phyloP scores from a whole-genome alignment of 2,888 invertebrate genomes.

The Apodemia duryi region DNA sequence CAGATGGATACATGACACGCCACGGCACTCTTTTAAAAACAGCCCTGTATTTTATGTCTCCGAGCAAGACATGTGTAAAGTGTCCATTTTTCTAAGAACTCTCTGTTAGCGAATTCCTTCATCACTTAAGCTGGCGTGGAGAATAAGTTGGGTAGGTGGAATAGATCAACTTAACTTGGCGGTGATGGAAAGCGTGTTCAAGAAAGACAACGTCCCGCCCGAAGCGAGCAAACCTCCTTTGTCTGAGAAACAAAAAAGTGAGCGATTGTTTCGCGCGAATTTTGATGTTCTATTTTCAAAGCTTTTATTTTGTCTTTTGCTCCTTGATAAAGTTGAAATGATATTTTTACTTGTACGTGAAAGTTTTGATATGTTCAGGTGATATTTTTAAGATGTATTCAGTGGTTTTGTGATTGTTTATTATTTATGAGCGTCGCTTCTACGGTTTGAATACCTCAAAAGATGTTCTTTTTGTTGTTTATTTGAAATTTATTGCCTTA shows the following conservation, averaged over 20 bases:
- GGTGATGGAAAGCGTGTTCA: conserved; percentile 46
- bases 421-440: conserved; percentile 11
- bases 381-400: conserved; percentile 15
- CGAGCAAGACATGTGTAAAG: conserved; percentile 52
- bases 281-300: conserved; percentile 42
- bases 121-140: conserved; percentile 19
- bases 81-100: conserved; percentile 47
- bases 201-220: conserved; percentile 47
- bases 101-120: conserved; percentile 22
- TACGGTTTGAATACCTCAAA: conserved; percentile 5
- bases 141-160: conserved; percentile 28
- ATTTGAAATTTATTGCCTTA: conserved; percentile 2
- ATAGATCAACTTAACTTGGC: conserved; percentile 46
- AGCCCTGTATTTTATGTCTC: conserved; percentile 55
- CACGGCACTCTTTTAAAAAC: conserved; percentile 50
- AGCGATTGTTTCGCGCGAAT: conserved; percentile 59
- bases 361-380: conserved; percentile 18
- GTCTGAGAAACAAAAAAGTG: conserved; percentile 57
- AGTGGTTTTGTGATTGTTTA: conserved; percentile 11
- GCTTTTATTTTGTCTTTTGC: conserved; percentile 24
- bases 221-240: conserved; percentile 53
- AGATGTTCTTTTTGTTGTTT: conserved; percentile 4
- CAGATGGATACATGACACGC: conserved; percentile 52
- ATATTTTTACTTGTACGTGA: conserved; percentile 19
- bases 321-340: conserved; percentile 14